Conservation (phyloP, 2,797 vertebrate genomes). For the Brachyalestes nurse region DNA sequence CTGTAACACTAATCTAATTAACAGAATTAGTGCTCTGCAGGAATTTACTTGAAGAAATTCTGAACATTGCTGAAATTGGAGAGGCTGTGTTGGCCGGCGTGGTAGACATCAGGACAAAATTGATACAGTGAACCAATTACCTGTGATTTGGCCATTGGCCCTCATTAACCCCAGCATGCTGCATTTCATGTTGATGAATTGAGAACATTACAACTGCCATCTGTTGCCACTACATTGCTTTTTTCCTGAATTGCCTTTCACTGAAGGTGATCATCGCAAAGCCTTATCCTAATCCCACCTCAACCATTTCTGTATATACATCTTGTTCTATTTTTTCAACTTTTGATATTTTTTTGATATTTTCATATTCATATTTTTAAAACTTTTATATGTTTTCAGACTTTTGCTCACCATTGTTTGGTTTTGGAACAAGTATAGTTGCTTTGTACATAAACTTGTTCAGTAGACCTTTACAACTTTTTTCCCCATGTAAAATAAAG, state of each 20-base stretch:
- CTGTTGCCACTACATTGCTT: conserved; percentile 65
- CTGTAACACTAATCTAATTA: conserved; percentile 36
- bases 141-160: conserved; percentile 67
- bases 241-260: conserved; percentile 26
- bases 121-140: conserved; percentile 70
- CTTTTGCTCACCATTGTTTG: too few species aligned
- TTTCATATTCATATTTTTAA: not conserved
- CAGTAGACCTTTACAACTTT: too few species aligned
- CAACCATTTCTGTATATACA: not conserved
- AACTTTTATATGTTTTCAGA: too few species aligned
- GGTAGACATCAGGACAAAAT: conserved; percentile 48
- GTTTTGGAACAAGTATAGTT: too few species aligned
- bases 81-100: conserved; percentile 64
- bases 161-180: conserved; percentile 76
- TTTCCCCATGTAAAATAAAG: too few species aligned
- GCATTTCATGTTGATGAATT: conserved; percentile 72
- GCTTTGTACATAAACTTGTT: too few species aligned
- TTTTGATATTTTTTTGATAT: not conserved
- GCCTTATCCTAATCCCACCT: not conserved
- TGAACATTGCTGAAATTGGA: conserved; percentile 61
- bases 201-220: conserved; percentile 64
- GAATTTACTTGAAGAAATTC: conserved; percentile 57
- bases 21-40: conserved; percentile 57
- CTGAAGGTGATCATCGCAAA: conserved; percentile 29
- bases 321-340: not conserved